Base-by-base conservation (phyloP, 1,140 invertebrate species). In the Anoplophora glabripennis region DNA sequence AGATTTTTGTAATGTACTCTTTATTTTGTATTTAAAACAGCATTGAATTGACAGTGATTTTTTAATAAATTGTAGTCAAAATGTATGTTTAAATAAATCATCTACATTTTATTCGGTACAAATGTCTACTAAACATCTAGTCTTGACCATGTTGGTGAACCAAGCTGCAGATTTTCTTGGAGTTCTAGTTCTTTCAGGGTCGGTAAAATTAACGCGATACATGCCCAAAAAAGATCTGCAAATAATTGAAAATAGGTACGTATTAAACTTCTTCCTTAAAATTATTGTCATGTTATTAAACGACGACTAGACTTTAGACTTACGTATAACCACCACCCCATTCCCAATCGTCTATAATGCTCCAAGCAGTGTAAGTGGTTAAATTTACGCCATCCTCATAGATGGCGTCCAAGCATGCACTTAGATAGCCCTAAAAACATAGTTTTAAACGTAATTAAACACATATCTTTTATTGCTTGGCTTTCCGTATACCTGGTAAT, bases 151-250 rank as follows among this genome's bases (percentile, higher is more conserved):
- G 9, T 63, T 44, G 21, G 57, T 47, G 44, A 57, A 65, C 49
- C 54, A 65, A 33, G 57, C 34, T 5, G 45, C 61, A 14, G 64
- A 66, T 33, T n/a, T 36, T 46, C 66, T 66, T 38, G 34, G 47
- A 1, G 79, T 87, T 57, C 90, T 79, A 1, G 79, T 82, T 61
- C 82, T 80, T 1, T 84, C 71, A 0, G 84, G 81, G 63, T 85
- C 80, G 1, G 74, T 78, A 66, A 90, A 92, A 72, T 93, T 83
- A 0, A 93, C 87, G 12, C 84, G 78, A 65, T 86, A 85, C 0
- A 93, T 67, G 1, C 90, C 91, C 72, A 91, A 93, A 7, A 46
- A 46, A 9, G 11, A 28, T 9, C 21, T 28, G 21, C 21, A 28
- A 28, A 28, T 3, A 2, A 28, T 3, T 5, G 5, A 28, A 28